Percentiles rank a stretch among this genome's conserved stretches.
Evolutionary conservation across 2,888 invertebrate genomes (phyloP).

Genomic region (Apotomis betuletana): DNA sequence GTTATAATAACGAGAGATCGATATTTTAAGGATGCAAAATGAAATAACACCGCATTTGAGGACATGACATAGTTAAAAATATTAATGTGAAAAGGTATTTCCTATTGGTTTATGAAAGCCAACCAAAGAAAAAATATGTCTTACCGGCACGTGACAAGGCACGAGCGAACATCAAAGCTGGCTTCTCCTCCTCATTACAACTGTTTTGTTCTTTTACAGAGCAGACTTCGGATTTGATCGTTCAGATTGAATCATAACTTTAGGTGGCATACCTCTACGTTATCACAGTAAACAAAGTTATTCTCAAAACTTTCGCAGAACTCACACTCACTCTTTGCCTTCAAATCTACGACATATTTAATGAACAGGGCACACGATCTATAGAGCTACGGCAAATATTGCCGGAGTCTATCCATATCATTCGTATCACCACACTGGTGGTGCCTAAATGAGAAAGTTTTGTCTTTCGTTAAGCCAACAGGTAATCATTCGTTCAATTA

Average conservation of each 20-base stretch:
- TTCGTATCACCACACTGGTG: slow-evolving; percentile 15
- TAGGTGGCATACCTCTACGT: slow-evolving; percentile 70
- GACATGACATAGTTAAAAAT: slow-evolving; percentile 84
- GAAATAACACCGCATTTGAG: slow-evolving; percentile 77
- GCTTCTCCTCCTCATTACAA: slow-evolving; percentile 74
- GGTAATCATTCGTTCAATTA: slow-evolving; percentile 30
- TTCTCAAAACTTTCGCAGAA: slow-evolving; percentile 63
- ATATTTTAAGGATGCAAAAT: slow-evolving; percentile 76
- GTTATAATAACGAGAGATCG: slow-evolving; percentile 58
- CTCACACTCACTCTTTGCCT: slow-evolving; percentile 58
- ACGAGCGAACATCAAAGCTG: slow-evolving; percentile 79
- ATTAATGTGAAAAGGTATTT: slow-evolving; percentile 83
- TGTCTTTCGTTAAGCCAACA: slow-evolving; percentile 2
- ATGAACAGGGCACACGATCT: slow-evolving; percentile 19
- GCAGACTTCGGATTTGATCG: slow-evolving; percentile 55
- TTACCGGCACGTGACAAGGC: slow-evolving; percentile 73
- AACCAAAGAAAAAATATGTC: slow-evolving; percentile 67
- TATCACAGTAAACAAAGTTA: slow-evolving; percentile 79
- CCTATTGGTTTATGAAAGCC: slow-evolving; percentile 77
- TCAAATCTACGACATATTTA: slow-evolving; percentile 48
- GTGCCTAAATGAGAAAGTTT: not conserved
- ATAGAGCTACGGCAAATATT: slow-evolving; percentile 39
- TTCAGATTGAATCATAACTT: slow-evolving; percentile 62
- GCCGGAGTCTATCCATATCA: slow-evolving; percentile 23
- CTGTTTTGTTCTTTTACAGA: slow-evolving; percentile 72